These are phyloP conservation scores for Hyperoodon ampullatus DNA, from an alignment of 2,113 vertebrate species.

Conservation along the genomic window DNA sequence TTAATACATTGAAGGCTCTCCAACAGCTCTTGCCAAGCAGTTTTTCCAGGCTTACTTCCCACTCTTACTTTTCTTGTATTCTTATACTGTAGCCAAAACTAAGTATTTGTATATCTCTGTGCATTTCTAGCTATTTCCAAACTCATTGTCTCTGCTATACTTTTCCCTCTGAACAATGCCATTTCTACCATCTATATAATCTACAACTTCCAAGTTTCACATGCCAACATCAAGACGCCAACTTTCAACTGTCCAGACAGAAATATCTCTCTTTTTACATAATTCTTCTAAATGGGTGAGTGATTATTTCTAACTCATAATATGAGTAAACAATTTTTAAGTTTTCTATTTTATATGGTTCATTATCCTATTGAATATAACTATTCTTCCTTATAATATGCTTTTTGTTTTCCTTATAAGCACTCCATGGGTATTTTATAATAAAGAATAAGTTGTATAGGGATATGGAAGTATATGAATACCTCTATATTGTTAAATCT, in stretches of 20 bases:
- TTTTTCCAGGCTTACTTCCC: background rate
- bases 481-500: background rate
- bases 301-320: background rate
- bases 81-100: background rate
- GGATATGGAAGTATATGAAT: background rate
- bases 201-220: background rate
- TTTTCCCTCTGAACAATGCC: background rate
- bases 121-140: background rate
- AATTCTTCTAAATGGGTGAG: background rate
- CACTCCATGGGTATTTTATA: background rate
- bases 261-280: background rate
- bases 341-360: background rate
- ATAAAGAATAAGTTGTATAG: background rate
- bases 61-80: background rate
- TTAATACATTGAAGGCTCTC: background rate
- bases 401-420: background rate
- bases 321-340: background rate
- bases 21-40: conserved; percentile 12
- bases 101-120: background rate
- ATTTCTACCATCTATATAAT: background rate
- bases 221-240: background rate
- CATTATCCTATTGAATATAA: background rate
- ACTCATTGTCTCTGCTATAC: background rate
- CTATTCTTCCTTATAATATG: background rate
- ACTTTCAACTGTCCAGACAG: background rate